Percentiles rank a stretch among this genome's conserved stretches.
Conservation (phyloP, 2,888 invertebrate genomes). For the Dasysyrphus albostriatus region DNA sequence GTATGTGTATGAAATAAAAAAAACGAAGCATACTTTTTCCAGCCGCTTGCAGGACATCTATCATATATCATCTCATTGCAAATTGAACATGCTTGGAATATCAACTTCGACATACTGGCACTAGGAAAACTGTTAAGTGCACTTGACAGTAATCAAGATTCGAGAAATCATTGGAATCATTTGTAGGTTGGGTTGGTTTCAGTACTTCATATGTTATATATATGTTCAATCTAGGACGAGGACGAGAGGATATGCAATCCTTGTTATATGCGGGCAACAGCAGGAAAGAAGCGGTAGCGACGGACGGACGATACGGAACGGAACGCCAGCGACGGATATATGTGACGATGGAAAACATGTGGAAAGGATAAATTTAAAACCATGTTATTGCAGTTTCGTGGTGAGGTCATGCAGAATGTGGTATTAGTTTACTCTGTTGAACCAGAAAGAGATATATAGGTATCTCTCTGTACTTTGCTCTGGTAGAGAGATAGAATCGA, state of each 20-base stretch:
- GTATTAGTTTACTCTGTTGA: constrained; percentile 52
- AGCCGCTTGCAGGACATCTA: constrained; percentile 64
- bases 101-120: constrained; percentile 63
- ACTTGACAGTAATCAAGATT: constrained; percentile 76
- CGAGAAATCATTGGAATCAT: constrained; percentile 72
- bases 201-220: background rate
- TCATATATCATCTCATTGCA: constrained; percentile 61
- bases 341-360: constrained; percentile 49
- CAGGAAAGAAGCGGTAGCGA: background rate
- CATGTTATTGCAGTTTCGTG: constrained; percentile 71
- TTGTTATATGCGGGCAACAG: background rate
- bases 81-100: constrained; percentile 71
- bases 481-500: constrained; percentile 11
- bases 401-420: constrained; percentile 70
- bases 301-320: background rate
- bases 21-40: constrained; percentile 19
- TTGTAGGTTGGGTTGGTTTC: constrained; percentile 48
- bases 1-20: background rate
- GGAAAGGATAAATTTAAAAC: constrained; percentile 64
- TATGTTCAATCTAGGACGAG: constrained; percentile 22
- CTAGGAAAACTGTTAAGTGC: constrained; percentile 74
- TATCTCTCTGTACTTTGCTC: background rate
- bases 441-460: constrained; percentile 13
- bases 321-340: constrained; percentile 1
- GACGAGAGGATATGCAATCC: constrained; percentile 8